Percentiles rank a stretch among this genome's conserved stretches.
phyloP scores from a whole-genome alignment of 1,140 invertebrate genomes.

The Meloidogyne chitwoodi region DNA sequence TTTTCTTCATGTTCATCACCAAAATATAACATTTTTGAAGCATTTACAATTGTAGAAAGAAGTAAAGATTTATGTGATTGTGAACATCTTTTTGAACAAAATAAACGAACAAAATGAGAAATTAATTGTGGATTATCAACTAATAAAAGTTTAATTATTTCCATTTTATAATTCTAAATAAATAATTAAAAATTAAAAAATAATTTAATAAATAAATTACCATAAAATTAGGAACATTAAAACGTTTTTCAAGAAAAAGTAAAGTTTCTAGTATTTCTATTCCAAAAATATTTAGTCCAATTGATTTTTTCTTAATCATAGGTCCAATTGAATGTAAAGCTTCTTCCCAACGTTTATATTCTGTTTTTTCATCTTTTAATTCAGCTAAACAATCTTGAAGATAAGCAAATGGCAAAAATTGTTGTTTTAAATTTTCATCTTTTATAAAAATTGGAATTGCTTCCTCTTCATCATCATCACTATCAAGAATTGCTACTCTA shows the following conservation, averaged over 20 bases:
- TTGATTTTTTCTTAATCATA: background rate
- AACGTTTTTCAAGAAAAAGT: constrained; percentile 3
- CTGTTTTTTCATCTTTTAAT: background rate
- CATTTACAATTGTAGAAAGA: background rate
- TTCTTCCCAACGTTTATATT: background rate
- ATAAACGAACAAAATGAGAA: background rate
- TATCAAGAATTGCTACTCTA: constrained; percentile 4
- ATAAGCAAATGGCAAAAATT: background rate
- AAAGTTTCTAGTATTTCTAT: background rate
- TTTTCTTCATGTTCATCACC: background rate
- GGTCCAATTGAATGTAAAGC: constrained; percentile 6
- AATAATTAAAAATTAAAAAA: background rate
- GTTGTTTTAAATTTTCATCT: background rate
- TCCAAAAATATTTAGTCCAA: constrained; percentile 10
- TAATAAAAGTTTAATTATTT: constrained; percentile 14
- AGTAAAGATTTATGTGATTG: constrained; percentile 6
- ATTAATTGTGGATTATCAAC: constrained; percentile 14
- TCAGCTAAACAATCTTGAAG: constrained; percentile 9
- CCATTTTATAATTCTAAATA: background rate
- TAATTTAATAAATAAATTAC: background rate
- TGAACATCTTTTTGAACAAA: constrained; percentile 7
- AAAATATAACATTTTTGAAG: constrained; percentile 9
- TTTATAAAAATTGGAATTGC: background rate
- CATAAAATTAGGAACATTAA: constrained; percentile 1
- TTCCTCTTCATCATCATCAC: constrained; percentile 14